Conservation (phyloP, 1,140 invertebrate species). For the Pseudoatta argentina region DNA sequence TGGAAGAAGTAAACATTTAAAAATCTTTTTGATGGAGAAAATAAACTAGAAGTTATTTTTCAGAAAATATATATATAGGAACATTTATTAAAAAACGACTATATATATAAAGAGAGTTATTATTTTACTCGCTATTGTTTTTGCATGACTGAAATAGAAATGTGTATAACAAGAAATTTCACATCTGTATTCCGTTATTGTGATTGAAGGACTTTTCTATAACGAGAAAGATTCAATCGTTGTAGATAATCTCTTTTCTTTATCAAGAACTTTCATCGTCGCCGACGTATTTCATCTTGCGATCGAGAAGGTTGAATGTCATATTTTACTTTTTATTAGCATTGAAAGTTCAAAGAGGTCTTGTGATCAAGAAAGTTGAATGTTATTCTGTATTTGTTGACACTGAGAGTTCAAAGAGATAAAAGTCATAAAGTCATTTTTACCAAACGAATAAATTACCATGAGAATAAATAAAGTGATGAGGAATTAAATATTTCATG, state of each 20-base stretch:
- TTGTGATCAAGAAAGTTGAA: too few species aligned
- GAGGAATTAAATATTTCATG: too few species aligned
- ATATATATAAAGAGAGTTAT: not conserved
- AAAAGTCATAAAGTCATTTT: too few species aligned
- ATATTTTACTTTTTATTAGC: not conserved
- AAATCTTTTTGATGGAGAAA: not conserved
- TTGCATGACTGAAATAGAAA: not conserved
- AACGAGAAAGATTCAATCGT: not conserved
- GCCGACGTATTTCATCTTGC: not conserved
- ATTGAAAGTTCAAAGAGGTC: not conserved
- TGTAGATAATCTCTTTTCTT: not conserved
- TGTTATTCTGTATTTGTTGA: too few species aligned
- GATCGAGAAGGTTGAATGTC: not conserved
- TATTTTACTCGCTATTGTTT: conserved; percentile 10
- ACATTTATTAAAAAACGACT: not conserved
- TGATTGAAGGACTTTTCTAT: not conserved
- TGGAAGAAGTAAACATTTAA: not conserved
- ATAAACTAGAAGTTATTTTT: not conserved
- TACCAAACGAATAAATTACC: too few species aligned
- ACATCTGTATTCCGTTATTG: not conserved
- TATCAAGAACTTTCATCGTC: not conserved
- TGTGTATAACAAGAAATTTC: not conserved
- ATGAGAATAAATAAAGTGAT: too few species aligned
- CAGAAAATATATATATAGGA: too few species aligned
- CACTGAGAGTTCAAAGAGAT: too few species aligned